phyloP scores from a whole-genome alignment of 2,888 invertebrate genomes.

The Phyllotreta striolata region DNA sequence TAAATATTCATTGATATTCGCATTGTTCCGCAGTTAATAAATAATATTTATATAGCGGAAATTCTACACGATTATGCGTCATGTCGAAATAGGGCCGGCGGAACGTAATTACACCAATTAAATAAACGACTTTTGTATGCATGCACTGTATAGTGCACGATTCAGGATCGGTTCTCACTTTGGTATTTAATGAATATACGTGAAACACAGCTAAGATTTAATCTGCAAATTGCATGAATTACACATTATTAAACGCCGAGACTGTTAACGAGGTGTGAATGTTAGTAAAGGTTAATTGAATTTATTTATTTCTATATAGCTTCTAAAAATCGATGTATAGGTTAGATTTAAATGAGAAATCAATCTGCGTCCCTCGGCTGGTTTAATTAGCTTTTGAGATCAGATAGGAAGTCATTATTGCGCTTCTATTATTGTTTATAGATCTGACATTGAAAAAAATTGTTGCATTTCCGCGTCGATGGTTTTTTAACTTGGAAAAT shows the following conservation, averaged over 20 bases:
- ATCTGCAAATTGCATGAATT: slow-evolving; percentile 9
- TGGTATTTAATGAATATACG: slow-evolving; percentile 14
- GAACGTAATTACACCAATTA: slow-evolving; percentile 16
- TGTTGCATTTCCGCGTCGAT: slow-evolving; percentile 42
- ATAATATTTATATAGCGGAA: slow-evolving; percentile 16
- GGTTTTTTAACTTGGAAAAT: slow-evolving; percentile 30
- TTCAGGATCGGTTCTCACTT: slow-evolving; percentile 14
- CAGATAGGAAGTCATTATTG: slow-evolving; percentile 31
- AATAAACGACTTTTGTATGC: slow-evolving; percentile 18
- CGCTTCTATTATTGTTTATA: slow-evolving; percentile 37
- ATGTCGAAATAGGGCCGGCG: slow-evolving; percentile 3
- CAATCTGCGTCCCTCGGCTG: not conserved
- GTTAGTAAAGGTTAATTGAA: too few species aligned
- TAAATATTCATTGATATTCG: not conserved
- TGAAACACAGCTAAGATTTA: slow-evolving; percentile 1
- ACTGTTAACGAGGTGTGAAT: too few species aligned
- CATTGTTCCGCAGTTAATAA: slow-evolving; percentile 5
- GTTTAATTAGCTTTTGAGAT: slow-evolving; percentile 31
- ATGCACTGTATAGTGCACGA: slow-evolving; percentile 11
- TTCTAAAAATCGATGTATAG: too few species aligned
- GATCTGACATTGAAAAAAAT: slow-evolving; percentile 44
- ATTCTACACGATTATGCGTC: slow-evolving; percentile 6
- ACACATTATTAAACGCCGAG: not conserved
- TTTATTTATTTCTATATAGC: too few species aligned
- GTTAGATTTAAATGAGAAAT: too few species aligned